A percentile compares a stretch with the other conserved stretches of the same genome.
Conservation (phyloP, 2,797 vertebrate genomes). For the Hozukius guyotensis region DNA sequence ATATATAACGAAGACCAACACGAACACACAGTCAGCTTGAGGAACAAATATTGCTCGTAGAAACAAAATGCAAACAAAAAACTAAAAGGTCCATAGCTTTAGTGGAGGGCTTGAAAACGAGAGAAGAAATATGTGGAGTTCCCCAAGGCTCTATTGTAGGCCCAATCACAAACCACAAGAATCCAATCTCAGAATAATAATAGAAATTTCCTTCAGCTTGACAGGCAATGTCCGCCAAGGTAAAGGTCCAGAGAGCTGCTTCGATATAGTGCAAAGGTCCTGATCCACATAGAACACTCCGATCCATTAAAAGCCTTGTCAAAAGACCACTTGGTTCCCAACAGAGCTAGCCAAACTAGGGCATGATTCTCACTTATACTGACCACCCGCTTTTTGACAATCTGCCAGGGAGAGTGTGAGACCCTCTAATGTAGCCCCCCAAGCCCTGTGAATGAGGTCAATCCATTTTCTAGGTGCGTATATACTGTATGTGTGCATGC, state of each 20-base stretch:
- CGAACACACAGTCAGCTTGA: background rate
- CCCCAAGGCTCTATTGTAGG: conserved; percentile 52
- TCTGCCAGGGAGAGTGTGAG: conserved; percentile 70
- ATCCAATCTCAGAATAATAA: conserved; percentile 55
- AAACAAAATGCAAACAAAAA: conserved; percentile 12
- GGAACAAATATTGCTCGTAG: background rate
- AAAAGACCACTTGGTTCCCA: conserved; percentile 71
- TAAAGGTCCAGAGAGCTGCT: conserved; percentile 44
- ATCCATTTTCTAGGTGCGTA: conserved; percentile 58
- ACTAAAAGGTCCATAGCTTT: background rate
- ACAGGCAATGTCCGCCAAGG: conserved; percentile 26
- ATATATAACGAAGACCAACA: conserved; percentile 20
- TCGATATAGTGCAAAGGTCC: conserved; percentile 56
- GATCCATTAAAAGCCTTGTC: conserved; percentile 76
- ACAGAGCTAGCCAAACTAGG: conserved; percentile 76
- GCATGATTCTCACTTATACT: conserved; percentile 80
- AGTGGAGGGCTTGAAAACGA: conserved; percentile 1
- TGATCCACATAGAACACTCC: conserved; percentile 64
- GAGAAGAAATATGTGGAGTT: conserved; percentile 14
- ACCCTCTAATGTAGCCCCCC: conserved; percentile 72
- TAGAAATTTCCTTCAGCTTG: conserved; percentile 31
- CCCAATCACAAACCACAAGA: conserved; percentile 38
- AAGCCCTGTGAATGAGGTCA: conserved; percentile 76
- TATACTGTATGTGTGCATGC: conserved; percentile 32
- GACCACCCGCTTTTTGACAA: conserved; percentile 75